phyloP scores from a whole-genome alignment of 2,113 vertebrate genomes.

The Tricholaema leucomelas region DNA sequence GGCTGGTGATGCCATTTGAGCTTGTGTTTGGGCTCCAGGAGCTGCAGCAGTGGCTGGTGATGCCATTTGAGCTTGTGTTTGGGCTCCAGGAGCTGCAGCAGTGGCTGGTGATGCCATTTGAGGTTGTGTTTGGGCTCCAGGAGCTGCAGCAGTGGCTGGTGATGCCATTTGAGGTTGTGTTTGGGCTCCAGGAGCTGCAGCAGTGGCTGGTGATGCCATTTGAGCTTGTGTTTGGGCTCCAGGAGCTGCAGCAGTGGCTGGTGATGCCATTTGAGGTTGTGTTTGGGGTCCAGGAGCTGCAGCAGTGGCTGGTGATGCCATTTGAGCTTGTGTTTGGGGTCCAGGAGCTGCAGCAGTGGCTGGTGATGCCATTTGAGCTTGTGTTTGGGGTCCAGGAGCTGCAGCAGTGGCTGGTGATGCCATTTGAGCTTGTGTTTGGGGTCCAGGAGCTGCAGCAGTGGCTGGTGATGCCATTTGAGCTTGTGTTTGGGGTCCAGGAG shows the following conservation, averaged over 20 bases:
- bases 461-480: neutral
- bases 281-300: neutral
- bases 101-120: neutral
- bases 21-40: neutral
- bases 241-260: neutral
- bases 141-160: neutral
- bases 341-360: neutral
- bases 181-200: neutral
- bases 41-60: neutral
- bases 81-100: neutral
- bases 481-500: neutral
- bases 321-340: neutral
- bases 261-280: neutral
- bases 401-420: neutral
- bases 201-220: neutral
- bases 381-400: neutral
- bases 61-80: neutral
- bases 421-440: neutral
- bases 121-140: neutral
- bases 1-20: neutral
- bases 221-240: neutral
- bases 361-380: neutral
- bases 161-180: neutral
- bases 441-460: neutral
- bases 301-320: neutral